Percentiles rank a stretch among this genome's conserved stretches.
These are phyloP conservation scores for Tragelaphus imberbis DNA, from an alignment of 2,113 vertebrate species.

Conservation along the genomic window DNA sequence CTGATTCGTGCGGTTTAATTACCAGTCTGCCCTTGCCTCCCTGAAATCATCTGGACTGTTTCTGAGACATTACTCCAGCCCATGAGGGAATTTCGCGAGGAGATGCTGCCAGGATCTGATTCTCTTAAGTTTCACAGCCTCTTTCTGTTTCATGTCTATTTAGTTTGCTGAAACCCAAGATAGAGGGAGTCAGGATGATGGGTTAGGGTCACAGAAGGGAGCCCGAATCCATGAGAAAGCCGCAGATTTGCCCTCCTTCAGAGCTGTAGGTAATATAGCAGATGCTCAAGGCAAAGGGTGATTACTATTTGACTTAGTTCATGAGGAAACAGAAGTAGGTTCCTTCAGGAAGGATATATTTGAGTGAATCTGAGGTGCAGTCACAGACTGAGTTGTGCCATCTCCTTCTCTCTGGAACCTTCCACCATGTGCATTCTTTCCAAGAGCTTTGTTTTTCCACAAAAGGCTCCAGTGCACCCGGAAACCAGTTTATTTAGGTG, in stretches of 20 bases:
- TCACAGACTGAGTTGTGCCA: not conserved
- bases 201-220: not conserved
- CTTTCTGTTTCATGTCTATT: slow-evolving; percentile 31
- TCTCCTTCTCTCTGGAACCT: not conserved
- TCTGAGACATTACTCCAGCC: slow-evolving; percentile 36
- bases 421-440: not conserved
- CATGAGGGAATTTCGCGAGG: slow-evolving; percentile 22
- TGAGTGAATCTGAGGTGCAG: not conserved
- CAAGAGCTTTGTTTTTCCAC: not conserved
- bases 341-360: not conserved
- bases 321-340: not conserved
- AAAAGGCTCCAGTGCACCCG: not conserved
- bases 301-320: not conserved
- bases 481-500: slow-evolving; percentile 19
- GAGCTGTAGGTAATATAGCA: not conserved
- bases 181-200: not conserved
- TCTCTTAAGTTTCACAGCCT: slow-evolving; percentile 4
- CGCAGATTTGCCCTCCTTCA: not conserved
- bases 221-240: not conserved
- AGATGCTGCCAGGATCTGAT: not conserved
- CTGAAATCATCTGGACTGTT: slow-evolving; percentile 36
- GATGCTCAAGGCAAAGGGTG: not conserved
- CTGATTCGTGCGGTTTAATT: slow-evolving; percentile 1
- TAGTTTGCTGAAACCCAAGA: slow-evolving; percentile 39
- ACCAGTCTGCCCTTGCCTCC: slow-evolving; percentile 1